Evolutionary conservation across 2,797 vertebrate species (phyloP), one percentile per base, ranked within the genome.

Genomic region (Aphelocoma californica): DNA sequence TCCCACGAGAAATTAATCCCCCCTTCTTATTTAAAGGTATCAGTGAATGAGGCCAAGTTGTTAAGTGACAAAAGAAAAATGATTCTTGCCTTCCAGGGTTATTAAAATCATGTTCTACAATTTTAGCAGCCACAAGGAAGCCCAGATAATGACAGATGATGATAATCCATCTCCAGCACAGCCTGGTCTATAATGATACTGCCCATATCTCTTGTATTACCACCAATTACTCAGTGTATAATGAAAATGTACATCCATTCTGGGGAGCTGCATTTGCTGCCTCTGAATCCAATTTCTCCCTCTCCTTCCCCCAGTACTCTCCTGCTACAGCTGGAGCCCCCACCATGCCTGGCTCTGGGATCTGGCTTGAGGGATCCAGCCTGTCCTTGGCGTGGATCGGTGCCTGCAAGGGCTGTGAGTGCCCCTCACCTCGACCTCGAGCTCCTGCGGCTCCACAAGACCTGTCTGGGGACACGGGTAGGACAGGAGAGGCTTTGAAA

Each of bases 51-150:
- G 94, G 96, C 95, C 95, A 95, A 96, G 94, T 97, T 95, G 97
- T 97, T 98, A 98, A 98, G 95, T 97, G 97, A 98, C 97, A 97
- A 97, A 98, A 98, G 97, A 98, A 97, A 97, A 98, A 98, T 97
- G 96, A 96, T 97, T 96, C 96, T 97, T 95, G 97, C 96, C 97
- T 97, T 97, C 96, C 96, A 97, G 97, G 97, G 97, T 97, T 98
- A 98, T 98, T 98, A 98, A 98, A 98, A 98, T 98, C 97, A 92
- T 98, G 98, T 98, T 97, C 96, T 97, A 98, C 97, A 97, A 97
- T 97, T 96, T 97, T 96, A 97, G 96, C 97, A 91, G 91, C 97
- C 96, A 97, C 95, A 86, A 96, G 97, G 95, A 97, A 96, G 95
- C 90, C 89, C 72, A 62, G 96, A 97, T 98, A 98, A 98, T 98